Evolutionary conservation across 2,113 vertebrate species (phyloP).

Genomic region (Casuarius casuarius): DNA sequence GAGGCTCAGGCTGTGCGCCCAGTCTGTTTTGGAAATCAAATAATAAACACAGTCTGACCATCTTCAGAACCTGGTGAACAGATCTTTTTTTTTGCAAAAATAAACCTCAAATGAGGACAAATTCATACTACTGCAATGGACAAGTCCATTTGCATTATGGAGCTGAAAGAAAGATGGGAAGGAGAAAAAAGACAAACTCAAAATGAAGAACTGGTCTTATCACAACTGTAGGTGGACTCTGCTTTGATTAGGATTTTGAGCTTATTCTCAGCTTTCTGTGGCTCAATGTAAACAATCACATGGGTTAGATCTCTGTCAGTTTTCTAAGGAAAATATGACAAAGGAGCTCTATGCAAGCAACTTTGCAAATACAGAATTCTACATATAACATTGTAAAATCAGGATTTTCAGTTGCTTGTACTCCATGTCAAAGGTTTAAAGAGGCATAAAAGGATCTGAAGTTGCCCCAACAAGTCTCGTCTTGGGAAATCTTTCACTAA

Average conservation of each 20-base stretch:
- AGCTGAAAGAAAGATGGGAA: background rate
- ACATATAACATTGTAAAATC: background rate
- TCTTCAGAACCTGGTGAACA: slow-evolving; percentile 42
- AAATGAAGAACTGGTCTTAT: background rate
- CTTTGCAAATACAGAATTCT: background rate
- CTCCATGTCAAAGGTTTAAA: background rate
- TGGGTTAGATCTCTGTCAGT: background rate
- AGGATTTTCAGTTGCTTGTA: background rate
- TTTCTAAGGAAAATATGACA: background rate
- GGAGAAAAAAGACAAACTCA: background rate
- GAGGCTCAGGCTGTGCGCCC: background rate
- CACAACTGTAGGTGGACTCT: background rate
- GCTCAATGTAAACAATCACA: background rate
- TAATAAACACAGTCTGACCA: background rate
- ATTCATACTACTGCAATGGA: slow-evolving; percentile 24
- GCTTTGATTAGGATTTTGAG: background rate
- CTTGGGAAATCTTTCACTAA: background rate
- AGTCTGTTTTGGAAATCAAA: slow-evolving; percentile 45
- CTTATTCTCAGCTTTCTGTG: background rate
- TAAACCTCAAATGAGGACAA: slow-evolving; percentile 23
- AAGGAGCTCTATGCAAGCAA: background rate
- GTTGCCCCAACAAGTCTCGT: background rate
- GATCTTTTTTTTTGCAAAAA: slow-evolving; percentile 18
- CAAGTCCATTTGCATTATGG: background rate
- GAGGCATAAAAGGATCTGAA: background rate